phyloP scores from a whole-genome alignment of 2,888 invertebrate species.

The Ramazzottius varieornatus region DNA sequence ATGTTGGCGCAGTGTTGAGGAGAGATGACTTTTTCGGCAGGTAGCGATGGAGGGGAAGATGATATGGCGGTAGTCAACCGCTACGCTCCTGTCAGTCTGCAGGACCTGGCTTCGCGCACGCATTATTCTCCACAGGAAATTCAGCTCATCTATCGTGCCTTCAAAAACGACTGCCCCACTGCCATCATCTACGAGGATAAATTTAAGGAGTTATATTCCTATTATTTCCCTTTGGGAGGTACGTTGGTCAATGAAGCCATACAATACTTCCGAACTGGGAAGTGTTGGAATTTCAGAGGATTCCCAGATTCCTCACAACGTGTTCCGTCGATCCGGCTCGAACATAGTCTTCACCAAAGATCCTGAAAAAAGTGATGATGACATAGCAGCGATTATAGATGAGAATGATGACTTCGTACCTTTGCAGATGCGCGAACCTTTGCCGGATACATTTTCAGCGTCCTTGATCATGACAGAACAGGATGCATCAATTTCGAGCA shows the following conservation, averaged over 20 bases:
- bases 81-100: neutral
- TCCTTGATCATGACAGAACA: neutral
- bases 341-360: no score
- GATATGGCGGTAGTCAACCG: neutral
- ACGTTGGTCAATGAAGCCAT: no score
- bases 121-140: neutral
- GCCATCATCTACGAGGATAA: neutral
- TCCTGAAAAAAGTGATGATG: no score
- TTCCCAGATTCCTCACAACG: no score
- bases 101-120: neutral
- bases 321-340: no score
- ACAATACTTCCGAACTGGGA: no score
- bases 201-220: neutral
- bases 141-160: neutral
- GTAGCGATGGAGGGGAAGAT: neutral
- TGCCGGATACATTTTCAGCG: neutral
- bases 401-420: no score
- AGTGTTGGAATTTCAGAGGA: no score
- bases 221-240: neutral
- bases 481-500: neutral
- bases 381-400: no score
- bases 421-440: neutral
- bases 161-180: neutral
- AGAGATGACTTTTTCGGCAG: neutral
- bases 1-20: neutral